phyloP scores from a whole-genome alignment of 2,113 vertebrate species.

The Seriola quinqueradiata region DNA sequence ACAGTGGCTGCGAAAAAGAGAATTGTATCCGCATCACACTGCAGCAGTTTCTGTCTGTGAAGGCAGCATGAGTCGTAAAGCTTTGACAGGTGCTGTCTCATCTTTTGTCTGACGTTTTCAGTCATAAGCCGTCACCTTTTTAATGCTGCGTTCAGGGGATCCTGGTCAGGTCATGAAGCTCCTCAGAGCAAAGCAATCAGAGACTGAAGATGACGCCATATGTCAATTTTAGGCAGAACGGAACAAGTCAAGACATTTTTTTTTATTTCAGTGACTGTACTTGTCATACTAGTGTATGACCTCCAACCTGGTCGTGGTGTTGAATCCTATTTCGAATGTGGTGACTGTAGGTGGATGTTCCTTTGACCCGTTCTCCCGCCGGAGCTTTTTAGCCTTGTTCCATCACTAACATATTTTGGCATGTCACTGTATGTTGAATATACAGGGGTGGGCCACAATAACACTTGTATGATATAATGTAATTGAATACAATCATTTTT shows the following conservation, averaged over 20 bases:
- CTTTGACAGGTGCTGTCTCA: too few relatives aligned
- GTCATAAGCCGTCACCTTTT: too few relatives aligned
- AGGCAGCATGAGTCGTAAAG: too few relatives aligned
- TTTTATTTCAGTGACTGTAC: not conserved
- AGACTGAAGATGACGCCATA: not conserved
- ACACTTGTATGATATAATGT: not conserved
- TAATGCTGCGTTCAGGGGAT: too few relatives aligned
- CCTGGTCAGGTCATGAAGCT: not conserved
- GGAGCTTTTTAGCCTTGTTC: not conserved
- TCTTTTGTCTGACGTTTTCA: too few relatives aligned
- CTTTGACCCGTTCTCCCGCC: not conserved
- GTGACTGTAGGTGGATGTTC: not conserved
- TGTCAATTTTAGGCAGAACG: not conserved
- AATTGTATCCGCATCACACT: not conserved
- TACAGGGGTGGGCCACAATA: not conserved
- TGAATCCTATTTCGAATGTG: not conserved
- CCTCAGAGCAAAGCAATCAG: not conserved
- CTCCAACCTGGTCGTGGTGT: not conserved
- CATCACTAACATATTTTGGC: constrained; percentile 1
- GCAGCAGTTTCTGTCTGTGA: not conserved
- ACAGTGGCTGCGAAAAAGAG: not conserved
- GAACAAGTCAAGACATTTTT: not conserved
- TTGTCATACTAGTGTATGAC: not conserved
- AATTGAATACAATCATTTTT: not conserved
- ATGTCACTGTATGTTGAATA: constrained; percentile 14